Evolutionary conservation across 2,888 invertebrate genomes (phyloP), one percentile per base, ranked within the genome.

Genomic region (Tenthredo mesomela): DNA sequence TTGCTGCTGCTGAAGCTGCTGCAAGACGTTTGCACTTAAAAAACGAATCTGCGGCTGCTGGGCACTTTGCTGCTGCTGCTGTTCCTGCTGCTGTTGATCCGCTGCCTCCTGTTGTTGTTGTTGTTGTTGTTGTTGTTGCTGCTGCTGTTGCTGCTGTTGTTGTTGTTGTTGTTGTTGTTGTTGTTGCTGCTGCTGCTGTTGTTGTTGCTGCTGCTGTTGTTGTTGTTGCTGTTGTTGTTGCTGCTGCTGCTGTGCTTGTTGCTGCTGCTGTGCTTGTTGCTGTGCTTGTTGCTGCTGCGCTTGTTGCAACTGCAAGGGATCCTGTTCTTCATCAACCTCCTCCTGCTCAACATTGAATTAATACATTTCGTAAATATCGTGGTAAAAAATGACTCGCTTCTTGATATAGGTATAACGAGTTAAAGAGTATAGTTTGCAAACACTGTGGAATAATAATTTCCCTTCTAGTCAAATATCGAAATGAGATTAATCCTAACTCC

Each of bases 71-170:
- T 86, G 86, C 67, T 58, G 77, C 84, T 92, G 93, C 92, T 85
- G 94, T 94, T 94, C 86, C 92, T 94, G 85, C 93, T 12, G 87
- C 83, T 91, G 90, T 73, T 82, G 88, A 85, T 89, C 84, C 90
- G 91, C 82, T 87, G 89, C 78, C 40, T 89, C 89, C 37, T 88
- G 90, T 47, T 90, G 90, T 88, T 40, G 40, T 40, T 40, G 40
- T 10, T 40, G 40, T 40, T 40, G 40, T 82, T 88, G 90, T 65
- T 84, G 86, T 54, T 84, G 87, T 37, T 85, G 85, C 50, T 10
- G 86, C 80, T 91, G 90, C 78, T 89, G 89, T 71, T 78, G 78
- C 0, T 78, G 88, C 10, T 88, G 89, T 37, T 89, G 89, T 25
- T 88, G 90, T 40, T 89, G 90, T 77, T 88, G 90, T 54, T 84